These are phyloP conservation scores for Phasianus colchicus DNA, from an alignment of 2,113 vertebrate species.

Conservation along the genomic window DNA sequence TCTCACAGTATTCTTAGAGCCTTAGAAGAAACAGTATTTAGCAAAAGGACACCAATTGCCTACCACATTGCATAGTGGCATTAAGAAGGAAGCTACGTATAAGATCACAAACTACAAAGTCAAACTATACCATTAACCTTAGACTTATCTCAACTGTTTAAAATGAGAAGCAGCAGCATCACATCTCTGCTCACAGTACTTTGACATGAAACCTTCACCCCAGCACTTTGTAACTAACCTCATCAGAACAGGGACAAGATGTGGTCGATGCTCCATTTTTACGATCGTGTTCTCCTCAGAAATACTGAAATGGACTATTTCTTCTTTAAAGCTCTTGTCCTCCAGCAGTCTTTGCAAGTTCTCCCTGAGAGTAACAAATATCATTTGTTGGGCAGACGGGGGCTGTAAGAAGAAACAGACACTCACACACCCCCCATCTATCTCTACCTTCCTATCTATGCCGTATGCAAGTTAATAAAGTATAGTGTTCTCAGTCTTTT, in stretches of 20 bases:
- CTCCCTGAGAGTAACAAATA: constrained; percentile 80
- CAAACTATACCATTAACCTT: background rate
- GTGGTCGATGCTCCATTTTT: constrained; percentile 84
- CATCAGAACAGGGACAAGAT: constrained; percentile 92
- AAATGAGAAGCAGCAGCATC: background rate
- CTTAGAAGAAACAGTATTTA: background rate
- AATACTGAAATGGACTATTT: constrained; percentile 94
- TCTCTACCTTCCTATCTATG: background rate
- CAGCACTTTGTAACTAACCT: constrained; percentile 79
- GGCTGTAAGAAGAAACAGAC: background rate
- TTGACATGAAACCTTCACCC: background rate
- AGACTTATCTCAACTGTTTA: background rate
- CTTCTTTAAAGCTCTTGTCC: constrained; percentile 95
- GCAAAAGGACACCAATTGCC: background rate
- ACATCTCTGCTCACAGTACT: background rate
- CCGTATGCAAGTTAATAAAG: background rate
- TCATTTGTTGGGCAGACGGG: background rate
- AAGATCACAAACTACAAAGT: background rate
- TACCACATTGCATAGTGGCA: background rate
- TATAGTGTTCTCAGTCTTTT: background rate
- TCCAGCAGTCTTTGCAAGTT: constrained; percentile 92
- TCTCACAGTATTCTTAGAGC: background rate
- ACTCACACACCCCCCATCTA: background rate
- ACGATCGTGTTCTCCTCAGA: constrained; percentile 89
- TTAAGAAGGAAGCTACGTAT: background rate